phyloP scores from a whole-genome alignment of 2,888 invertebrate species.

The Drosophila sordidula region DNA sequence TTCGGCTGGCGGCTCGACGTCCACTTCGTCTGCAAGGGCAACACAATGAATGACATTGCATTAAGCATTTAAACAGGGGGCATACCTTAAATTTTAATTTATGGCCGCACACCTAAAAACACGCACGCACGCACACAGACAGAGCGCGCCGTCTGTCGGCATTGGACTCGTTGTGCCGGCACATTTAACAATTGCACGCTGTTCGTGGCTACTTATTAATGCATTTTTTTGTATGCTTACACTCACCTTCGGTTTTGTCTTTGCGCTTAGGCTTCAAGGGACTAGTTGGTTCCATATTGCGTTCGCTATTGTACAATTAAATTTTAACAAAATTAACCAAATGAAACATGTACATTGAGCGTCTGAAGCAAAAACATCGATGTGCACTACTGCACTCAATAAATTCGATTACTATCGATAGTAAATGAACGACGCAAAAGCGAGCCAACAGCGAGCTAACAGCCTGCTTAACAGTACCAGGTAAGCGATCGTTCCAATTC shows the following conservation, averaged over 20 bases:
- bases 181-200: conserved; percentile 43
- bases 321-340: conserved; percentile 31
- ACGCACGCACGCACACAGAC: conserved; percentile 49
- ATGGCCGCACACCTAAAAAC: conserved; percentile 43
- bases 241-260: conserved; percentile 71
- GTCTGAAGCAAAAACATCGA: conserved; percentile 45
- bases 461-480: conserved; percentile 9
- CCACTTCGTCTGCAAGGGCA: conserved; percentile 61
- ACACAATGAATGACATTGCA: conserved; percentile 80
- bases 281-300: conserved; percentile 59
- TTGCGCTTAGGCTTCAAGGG: conserved; percentile 57
- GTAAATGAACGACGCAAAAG: not conserved
- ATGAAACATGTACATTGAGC: conserved; percentile 45
- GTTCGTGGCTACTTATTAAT: conserved; percentile 36
- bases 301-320: conserved; percentile 30
- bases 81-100: conserved; percentile 82
- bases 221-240: conserved; percentile 42
- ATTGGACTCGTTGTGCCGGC: conserved; percentile 62
- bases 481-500: conserved; percentile 33
- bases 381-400: not conserved
- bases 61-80: conserved; percentile 67
- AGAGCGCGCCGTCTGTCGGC: conserved; percentile 36
- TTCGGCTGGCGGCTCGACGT: conserved; percentile 32
- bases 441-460: conserved; percentile 10
- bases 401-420: conserved; percentile 15